Conservation (phyloP, 2,888 invertebrate species). For the Cephus spinipes region DNA sequence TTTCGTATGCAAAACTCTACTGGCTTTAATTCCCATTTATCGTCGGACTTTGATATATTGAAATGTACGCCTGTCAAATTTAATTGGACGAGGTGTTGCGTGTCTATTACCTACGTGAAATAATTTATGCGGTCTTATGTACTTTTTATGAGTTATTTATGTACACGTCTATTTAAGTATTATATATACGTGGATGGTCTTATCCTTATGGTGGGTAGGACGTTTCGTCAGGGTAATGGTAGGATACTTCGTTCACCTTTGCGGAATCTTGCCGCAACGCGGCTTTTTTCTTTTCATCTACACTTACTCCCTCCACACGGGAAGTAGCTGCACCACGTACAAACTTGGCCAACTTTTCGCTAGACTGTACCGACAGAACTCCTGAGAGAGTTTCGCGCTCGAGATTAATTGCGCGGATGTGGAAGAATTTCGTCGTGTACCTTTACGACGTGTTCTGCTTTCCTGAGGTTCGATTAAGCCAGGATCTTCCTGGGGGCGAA, state of each 20-base stretch:
- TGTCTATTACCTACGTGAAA: background rate
- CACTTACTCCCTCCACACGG: background rate
- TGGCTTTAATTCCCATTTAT: background rate
- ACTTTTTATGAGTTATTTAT: background rate
- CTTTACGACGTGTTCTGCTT: background rate
- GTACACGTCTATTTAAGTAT: background rate
- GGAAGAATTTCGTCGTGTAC: background rate
- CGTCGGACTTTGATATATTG: background rate
- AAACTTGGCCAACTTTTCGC: background rate
- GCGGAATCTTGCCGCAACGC: background rate
- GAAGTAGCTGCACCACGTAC: background rate
- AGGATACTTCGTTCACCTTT: background rate
- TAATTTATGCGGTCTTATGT: background rate
- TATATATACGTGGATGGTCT: background rate
- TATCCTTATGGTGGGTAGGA: background rate
- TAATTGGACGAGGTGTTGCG: background rate
- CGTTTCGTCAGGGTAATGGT: background rate
- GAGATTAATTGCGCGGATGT: background rate
- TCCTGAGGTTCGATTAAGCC: background rate
- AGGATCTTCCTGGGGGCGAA: background rate
- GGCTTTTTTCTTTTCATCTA: background rate
- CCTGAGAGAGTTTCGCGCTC: background rate
- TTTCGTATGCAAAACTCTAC: background rate
- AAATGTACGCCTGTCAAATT: background rate
- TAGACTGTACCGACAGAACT: background rate